Conservation (phyloP, 2,797 vertebrate species). For the Podarcis lilfordi region DNA sequence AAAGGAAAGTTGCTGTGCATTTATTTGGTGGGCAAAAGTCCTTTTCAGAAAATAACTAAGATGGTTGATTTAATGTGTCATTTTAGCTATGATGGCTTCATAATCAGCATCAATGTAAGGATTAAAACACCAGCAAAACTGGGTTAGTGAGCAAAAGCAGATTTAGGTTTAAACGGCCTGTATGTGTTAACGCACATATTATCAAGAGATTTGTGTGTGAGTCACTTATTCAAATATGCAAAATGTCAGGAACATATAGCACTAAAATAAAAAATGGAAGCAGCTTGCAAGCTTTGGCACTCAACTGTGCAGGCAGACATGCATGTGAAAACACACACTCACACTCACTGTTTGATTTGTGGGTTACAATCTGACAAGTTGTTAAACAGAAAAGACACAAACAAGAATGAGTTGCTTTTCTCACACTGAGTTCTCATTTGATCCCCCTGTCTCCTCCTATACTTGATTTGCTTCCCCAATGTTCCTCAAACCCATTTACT, state of each 20-base stretch:
- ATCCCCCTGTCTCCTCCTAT: conserved; percentile 2
- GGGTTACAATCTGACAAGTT: conserved; percentile 40
- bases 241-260: conserved; percentile 43
- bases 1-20: conserved; percentile 59
- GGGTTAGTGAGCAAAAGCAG: conserved; percentile 38
- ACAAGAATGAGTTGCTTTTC: conserved; percentile 48
- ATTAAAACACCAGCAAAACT: conserved; percentile 18
- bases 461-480: conserved; percentile 21
- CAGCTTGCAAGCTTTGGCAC: conserved; percentile 64
- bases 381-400: conserved; percentile 47
- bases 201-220: conserved; percentile 53
- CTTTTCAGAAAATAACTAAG: conserved; percentile 66
- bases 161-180: conserved; percentile 24
- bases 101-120: conserved; percentile 19
- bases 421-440: conserved; percentile 33
- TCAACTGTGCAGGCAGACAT: conserved; percentile 18
- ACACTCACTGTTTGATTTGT: conserved; percentile 24
- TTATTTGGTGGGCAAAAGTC: conserved; percentile 49
- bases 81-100: conserved; percentile 16
- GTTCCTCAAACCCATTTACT: conserved; percentile 43
- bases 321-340: conserved; percentile 12
- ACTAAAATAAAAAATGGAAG: neutral
- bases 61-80: neutral
- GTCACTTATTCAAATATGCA: conserved; percentile 54
- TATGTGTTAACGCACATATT: conserved; percentile 43